Percentiles rank a stretch among this genome's conserved stretches.
These are phyloP conservation scores for Carassius auratus DNA, from an alignment of 2,113 vertebrate genomes.

Conservation along the genomic window DNA sequence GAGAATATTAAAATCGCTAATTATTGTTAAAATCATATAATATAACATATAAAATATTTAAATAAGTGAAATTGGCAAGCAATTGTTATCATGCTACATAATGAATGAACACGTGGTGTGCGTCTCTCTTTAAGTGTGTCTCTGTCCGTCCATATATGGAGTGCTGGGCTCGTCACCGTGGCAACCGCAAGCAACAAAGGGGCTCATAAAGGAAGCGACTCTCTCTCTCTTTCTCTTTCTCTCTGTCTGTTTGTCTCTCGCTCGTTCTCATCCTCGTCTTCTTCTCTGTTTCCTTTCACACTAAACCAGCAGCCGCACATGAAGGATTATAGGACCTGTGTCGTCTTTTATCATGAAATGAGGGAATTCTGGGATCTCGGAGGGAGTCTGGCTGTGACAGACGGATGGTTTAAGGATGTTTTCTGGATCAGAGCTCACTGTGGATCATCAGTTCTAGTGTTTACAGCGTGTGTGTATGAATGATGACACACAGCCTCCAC, in stretches of 20 bases:
- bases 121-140: neutral
- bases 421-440: neutral
- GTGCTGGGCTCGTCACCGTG: slow-evolving; percentile 60
- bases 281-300: neutral
- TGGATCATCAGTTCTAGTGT: neutral
- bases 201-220: slow-evolving; percentile 54
- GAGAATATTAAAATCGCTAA: too few species aligned
- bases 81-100: neutral
- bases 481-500: neutral
- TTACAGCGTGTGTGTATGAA: neutral
- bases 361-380: neutral
- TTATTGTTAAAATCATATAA: too few species aligned
- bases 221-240: slow-evolving; percentile 15
- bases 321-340: neutral
- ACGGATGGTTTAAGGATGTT: neutral
- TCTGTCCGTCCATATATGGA: neutral
- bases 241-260: slow-evolving; percentile 50
- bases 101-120: too few species aligned
- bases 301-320: neutral
- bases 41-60: too few species aligned
- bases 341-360: neutral
- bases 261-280: neutral
- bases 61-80: too few species aligned
- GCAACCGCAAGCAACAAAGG: slow-evolving; percentile 69
- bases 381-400: neutral